phyloP scores from a whole-genome alignment of 2,888 invertebrate genomes.

The Taenaris catops region DNA sequence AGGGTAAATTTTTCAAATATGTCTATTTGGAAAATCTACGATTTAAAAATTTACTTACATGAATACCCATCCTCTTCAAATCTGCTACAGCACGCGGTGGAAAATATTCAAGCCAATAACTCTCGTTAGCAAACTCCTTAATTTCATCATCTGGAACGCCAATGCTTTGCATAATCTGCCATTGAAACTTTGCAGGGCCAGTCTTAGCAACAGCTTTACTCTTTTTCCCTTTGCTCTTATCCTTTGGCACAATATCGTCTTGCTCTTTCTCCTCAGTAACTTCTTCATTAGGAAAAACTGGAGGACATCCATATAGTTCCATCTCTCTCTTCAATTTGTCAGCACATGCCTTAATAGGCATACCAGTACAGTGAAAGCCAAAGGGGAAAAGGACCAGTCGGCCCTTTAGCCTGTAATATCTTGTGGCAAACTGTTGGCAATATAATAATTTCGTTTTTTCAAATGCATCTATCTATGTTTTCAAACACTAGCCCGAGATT shows the following conservation, averaged over 20 bases:
- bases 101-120: slow-evolving; percentile 98
- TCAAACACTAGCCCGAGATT: no score
- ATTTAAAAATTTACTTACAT: no score
- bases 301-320: slow-evolving; percentile 94
- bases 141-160: slow-evolving; percentile 96
- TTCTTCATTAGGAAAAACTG: slow-evolving; percentile 88
- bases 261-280: slow-evolving; percentile 67
- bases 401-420: slow-evolving; percentile 95
- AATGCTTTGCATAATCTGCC: slow-evolving; percentile 98
- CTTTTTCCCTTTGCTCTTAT: slow-evolving; percentile 90
- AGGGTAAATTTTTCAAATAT: no score
- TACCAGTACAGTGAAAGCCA: slow-evolving; percentile 99
- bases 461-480: no score
- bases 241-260: slow-evolving; percentile 82
- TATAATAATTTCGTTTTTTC: no score
- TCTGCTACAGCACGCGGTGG: slow-evolving; percentile 94
- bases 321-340: slow-evolving; percentile 98
- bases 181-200: slow-evolving; percentile 94
- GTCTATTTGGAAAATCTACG: no score
- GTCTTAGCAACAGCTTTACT: slow-evolving; percentile 97
- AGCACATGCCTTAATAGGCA: slow-evolving; percentile 99
- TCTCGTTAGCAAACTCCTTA: slow-evolving; percentile 91
- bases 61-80: slow-evolving; percentile 92
- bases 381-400: slow-evolving; percentile 97
- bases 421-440: slow-evolving; percentile 94